Evolutionary conservation across 2,113 vertebrate genomes (phyloP), one percentile per base, ranked within the genome.

Genomic region (Lophochroa leadbeateri): DNA sequence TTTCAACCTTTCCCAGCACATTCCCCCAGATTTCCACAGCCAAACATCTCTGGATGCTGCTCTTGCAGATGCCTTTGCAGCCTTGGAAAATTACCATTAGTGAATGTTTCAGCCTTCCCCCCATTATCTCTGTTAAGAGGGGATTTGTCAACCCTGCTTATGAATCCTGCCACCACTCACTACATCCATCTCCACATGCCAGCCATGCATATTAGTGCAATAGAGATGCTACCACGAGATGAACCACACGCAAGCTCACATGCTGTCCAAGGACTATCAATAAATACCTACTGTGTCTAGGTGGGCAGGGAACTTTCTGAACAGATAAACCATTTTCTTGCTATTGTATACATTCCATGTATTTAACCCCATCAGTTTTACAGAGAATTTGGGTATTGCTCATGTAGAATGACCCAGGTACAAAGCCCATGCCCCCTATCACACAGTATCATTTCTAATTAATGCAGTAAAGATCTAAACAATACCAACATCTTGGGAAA

Each of bases 401-500:
- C 39, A 0, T 0, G 10, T 17, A 0, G 2, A 7, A 49, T 14
- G 21, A 25, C 3, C 33, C 46, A 4, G 2, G 18, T 7, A 27
- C 60, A 44, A 97, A 94, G 90, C 74, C 97, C 97, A 0, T 97
- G 97, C 96, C 96, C 91, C 93, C 91, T 86, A 25, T 7, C 44
- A 88, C 95, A 96, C 94, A 97, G 96, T 28, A 31, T 39, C 35
- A 5, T 63, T 87, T 77, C 37, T 81, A 91, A 82, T 84, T 85
- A 87, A 39, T 63, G 95, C 95, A 90, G 63, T 92, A 97, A 97
- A 96, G 91, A 88, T 81, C 94, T 95, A 82, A 97, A 96, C 95
- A 95, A 94, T 97, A 97, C 96, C 96, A 96, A 97, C 94, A 97
- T 95, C 97, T 97, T 97, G 97, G 97, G 97, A 97, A 97, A 97